Evolutionary conservation across 2,113 vertebrate genomes (phyloP).

Genomic region (Condylura cristata): DNA sequence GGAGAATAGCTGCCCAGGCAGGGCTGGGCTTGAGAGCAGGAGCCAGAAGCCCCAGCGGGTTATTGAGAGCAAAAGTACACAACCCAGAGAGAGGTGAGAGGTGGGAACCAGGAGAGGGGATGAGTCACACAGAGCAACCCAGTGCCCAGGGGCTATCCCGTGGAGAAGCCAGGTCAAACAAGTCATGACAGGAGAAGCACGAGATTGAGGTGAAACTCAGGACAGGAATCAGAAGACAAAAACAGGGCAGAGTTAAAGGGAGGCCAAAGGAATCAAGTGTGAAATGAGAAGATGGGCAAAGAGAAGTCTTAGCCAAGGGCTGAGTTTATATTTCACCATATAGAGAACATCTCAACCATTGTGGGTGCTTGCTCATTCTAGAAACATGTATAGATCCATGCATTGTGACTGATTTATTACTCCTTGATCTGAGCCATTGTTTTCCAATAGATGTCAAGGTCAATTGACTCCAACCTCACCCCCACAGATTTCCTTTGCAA

Average conservation of each 20-base stretch:
- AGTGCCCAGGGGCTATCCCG: neutral
- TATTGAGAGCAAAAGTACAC: neutral
- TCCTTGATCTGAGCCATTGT: neutral
- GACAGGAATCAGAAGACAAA: conserved; percentile 17
- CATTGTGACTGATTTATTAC: neutral
- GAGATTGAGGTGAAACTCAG: conserved; percentile 39
- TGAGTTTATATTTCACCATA: neutral
- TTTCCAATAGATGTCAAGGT: conserved; percentile 1
- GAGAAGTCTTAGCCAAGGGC: neutral
- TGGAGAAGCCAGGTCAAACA: neutral
- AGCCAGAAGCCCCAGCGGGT: conserved; percentile 40
- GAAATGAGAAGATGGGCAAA: neutral
- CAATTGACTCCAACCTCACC: neutral
- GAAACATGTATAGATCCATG: neutral
- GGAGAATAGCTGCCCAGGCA: conserved; percentile 23
- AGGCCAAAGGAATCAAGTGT: neutral
- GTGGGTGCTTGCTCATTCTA: neutral
- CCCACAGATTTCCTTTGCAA: neutral
- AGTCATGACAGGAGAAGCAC: conserved; percentile 14
- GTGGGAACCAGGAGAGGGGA: conserved; percentile 50
- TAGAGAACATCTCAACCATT: neutral
- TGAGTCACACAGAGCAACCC: conserved; percentile 55
- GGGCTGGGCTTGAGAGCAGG: neutral
- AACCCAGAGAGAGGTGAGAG: neutral
- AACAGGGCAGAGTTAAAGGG: neutral